Conservation (phyloP, 2,113 vertebrate genomes). For the Cercocebus atys region DNA sequence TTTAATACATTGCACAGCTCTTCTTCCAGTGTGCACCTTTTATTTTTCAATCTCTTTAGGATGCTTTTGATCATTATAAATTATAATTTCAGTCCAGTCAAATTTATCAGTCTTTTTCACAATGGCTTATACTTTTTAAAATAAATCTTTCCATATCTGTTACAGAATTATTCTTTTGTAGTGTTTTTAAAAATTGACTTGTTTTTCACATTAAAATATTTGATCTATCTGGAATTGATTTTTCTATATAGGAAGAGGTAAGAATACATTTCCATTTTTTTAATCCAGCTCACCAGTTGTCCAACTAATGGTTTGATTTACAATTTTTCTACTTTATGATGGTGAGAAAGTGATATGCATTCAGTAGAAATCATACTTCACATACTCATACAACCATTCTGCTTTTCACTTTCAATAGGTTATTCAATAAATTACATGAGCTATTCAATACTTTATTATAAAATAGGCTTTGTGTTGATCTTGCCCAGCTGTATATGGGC, state of each 20-base stretch:
- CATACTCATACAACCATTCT: too few relatives aligned
- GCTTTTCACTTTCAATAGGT: too few relatives aligned
- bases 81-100: not conserved
- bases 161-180: not conserved
- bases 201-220: not conserved
- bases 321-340: too few relatives aligned
- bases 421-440: too few relatives aligned
- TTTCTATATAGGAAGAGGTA: not conserved
- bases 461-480: too few relatives aligned
- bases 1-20: not conserved
- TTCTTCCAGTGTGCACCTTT: not conserved
- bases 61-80: not conserved
- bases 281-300: not conserved
- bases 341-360: too few relatives aligned
- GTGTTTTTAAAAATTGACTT: not conserved
- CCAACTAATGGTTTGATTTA: not conserved
- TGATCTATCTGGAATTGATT: not conserved
- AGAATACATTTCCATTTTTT: not conserved
- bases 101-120: not conserved
- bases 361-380: too few relatives aligned
- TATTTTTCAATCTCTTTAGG: slow-evolving; percentile 9
- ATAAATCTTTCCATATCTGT: not conserved
- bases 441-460: too few relatives aligned
- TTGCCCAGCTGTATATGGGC: too few relatives aligned
- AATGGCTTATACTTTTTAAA: not conserved